Percentiles rank a stretch among this genome's conserved stretches.
These are phyloP conservation scores for Cyrtonyx montezumae DNA, from an alignment of 2,113 vertebrate genomes.

Conservation along the genomic window DNA sequence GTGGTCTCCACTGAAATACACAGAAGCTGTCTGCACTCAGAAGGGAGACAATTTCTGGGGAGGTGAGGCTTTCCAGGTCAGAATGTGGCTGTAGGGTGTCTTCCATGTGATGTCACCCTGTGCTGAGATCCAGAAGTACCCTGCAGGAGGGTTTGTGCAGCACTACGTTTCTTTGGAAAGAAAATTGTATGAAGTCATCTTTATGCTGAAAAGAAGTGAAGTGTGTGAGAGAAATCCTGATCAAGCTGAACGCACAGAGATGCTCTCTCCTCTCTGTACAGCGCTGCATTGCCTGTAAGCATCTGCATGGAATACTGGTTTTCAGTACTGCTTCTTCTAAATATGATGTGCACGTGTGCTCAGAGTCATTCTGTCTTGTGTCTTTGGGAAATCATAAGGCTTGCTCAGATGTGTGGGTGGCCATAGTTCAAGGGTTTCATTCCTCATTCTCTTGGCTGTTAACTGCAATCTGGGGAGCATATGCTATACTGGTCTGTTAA, in stretches of 20 bases:
- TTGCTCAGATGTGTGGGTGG: neutral
- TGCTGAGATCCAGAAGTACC: neutral
- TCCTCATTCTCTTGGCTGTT: neutral
- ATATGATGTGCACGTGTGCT: neutral
- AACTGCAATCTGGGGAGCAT: neutral
- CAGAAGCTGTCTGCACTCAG: neutral
- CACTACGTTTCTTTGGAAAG: neutral
- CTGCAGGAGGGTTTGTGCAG: neutral
- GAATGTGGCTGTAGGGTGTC: neutral
- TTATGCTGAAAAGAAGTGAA: neutral
- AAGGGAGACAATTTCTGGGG: neutral
- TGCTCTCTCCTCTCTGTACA: neutral
- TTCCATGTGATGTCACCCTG: neutral
- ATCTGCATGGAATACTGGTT: neutral
- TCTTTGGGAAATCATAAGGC: neutral
- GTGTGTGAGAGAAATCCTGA: neutral
- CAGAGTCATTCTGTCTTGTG: neutral
- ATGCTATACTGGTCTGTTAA: neutral
- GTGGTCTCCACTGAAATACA: neutral
- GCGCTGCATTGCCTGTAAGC: neutral
- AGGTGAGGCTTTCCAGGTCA: neutral
- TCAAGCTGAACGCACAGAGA: neutral
- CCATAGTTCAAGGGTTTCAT: neutral
- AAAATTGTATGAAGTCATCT: neutral
- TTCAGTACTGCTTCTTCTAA: neutral